Conservation (phyloP, 2,797 vertebrate species). For the Prionace glauca region DNA sequence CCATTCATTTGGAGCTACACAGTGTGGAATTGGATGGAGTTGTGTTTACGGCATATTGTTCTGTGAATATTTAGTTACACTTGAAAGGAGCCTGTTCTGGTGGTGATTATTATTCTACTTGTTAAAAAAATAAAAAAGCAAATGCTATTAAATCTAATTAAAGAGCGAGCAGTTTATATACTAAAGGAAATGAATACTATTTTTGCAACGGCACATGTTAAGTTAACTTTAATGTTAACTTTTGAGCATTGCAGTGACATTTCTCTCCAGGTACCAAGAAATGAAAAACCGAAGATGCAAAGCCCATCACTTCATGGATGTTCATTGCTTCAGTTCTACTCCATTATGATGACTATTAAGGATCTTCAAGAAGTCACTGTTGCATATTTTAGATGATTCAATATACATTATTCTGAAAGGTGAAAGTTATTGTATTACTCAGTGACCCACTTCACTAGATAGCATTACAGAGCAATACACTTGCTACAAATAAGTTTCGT, state of each 20-base stretch:
- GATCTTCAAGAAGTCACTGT: not conserved
- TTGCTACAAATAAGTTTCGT: not conserved
- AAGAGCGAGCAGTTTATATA: not conserved
- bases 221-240: not conserved
- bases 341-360: not conserved
- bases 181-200: not conserved
- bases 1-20: not conserved
- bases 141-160: conserved; percentile 13
- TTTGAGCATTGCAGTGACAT: conserved; percentile 11
- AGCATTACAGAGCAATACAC: not conserved
- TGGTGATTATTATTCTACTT: not conserved
- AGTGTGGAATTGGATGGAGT: conserved; percentile 2
- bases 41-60: not conserved
- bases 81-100: conserved; percentile 13
- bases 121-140: not conserved
- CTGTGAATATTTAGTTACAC: not conserved
- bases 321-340: not conserved
- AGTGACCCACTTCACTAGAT: not conserved
- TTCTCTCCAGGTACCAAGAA: not conserved
- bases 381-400: not conserved
- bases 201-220: not conserved
- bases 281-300: not conserved
- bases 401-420: not conserved
- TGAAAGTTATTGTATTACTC: not conserved
- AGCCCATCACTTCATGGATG: not conserved